Evolutionary conservation across 53 echinoderm and acorn worm genomes (phyloP).

Genomic region (Astropecten irregularis): DNA sequence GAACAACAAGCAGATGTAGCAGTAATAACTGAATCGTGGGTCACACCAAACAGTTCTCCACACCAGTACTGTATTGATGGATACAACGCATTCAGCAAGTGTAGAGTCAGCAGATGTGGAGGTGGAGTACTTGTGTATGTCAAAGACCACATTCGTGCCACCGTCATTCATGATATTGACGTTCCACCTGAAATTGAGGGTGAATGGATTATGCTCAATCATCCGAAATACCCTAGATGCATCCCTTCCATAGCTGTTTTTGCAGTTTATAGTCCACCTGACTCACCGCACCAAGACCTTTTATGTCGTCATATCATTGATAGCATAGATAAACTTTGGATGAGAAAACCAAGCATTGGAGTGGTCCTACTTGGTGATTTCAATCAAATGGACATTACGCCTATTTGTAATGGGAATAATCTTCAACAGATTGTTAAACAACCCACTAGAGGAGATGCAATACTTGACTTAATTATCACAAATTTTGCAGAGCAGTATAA

Average conservation of each 20-base stretch:
- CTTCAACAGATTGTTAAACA: too few species aligned
- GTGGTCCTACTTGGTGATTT: neutral
- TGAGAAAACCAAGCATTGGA: neutral
- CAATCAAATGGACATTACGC: neutral
- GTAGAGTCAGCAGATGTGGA: neutral
- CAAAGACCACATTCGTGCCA: neutral
- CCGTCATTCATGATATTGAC: neutral
- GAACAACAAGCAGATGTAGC: neutral
- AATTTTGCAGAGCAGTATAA: too few species aligned
- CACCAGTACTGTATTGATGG: neutral
- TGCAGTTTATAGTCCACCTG: neutral
- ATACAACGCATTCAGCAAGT: neutral
- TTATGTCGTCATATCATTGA: neutral
- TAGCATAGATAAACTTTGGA: neutral
- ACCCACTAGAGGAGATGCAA: too few species aligned
- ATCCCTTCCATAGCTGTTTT: neutral
- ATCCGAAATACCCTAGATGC: neutral
- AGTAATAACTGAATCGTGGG: neutral
- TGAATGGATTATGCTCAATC: neutral
- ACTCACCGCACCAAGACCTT: neutral
- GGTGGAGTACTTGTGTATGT: neutral
- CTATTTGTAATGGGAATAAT: too few species aligned
- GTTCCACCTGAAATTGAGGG: constrained; percentile 14
- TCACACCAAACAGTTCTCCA: neutral
- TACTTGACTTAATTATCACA: too few species aligned